Conservation (phyloP, 2,888 invertebrate species). For the Pyrochroa serraticornis region DNA sequence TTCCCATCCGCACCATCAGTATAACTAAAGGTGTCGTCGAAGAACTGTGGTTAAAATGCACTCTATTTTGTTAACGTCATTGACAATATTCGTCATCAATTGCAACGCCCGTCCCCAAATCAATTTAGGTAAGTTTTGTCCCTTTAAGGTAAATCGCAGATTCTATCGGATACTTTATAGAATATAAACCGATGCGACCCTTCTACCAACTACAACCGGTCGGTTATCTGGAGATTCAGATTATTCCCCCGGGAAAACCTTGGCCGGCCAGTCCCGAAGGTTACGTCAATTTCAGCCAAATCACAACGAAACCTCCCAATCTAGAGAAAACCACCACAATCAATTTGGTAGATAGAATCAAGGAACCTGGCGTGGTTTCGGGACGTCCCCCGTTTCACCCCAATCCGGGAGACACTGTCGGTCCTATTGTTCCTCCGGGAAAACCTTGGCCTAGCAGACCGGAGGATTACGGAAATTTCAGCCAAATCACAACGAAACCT, state of each 20-base stretch:
- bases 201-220: slow-evolving; percentile 3
- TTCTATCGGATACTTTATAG: background rate
- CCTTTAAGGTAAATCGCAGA: no score
- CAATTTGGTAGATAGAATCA: background rate
- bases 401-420: slow-evolving; percentile 5
- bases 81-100: no score
- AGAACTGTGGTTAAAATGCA: no score
- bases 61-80: no score
- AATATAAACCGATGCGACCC: slow-evolving; percentile 14
- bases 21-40: no score
- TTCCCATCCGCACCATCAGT: no score
- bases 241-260: slow-evolving; percentile 35
- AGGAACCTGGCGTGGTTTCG: background rate
- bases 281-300: slow-evolving; percentile 11
- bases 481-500: slow-evolving; percentile 1
- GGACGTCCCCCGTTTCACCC: slow-evolving; percentile 8
- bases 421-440: slow-evolving; percentile 14
- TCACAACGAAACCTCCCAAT: background rate
- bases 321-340: background rate
- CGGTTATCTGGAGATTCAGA: slow-evolving; percentile 20
- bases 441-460: slow-evolving; percentile 19
- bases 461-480: slow-evolving; percentile 6
- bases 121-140: no score
- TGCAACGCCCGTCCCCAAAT: no score
- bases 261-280: slow-evolving; percentile 30